These are phyloP conservation scores for Tachycineta bicolor DNA, from an alignment of 2,113 vertebrate species.

Conservation along the genomic window DNA sequence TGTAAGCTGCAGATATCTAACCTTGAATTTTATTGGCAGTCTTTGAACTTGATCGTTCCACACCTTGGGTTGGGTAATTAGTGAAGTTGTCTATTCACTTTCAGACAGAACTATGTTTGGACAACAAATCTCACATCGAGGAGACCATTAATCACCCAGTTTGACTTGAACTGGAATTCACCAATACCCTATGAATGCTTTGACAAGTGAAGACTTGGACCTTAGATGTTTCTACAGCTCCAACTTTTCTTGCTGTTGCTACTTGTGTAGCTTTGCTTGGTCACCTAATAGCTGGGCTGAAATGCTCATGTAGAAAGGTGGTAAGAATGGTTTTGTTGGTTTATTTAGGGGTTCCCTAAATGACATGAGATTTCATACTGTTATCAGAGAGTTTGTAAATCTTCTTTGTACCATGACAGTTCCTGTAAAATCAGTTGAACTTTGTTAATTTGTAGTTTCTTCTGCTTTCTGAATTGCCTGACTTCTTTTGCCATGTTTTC, in stretches of 20 bases:
- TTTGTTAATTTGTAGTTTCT: background rate
- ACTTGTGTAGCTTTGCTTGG: background rate
- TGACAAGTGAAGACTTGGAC: background rate
- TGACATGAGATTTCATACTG: background rate
- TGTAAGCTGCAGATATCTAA: background rate
- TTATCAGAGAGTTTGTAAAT: background rate
- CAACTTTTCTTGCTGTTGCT: background rate
- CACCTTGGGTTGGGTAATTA: background rate
- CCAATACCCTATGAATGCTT: background rate
- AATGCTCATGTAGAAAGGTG: background rate
- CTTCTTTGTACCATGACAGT: background rate
- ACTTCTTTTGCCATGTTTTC: background rate
- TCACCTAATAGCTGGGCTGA: background rate
- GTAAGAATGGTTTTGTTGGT: background rate
- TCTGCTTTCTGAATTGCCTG: background rate
- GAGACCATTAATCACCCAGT: background rate
- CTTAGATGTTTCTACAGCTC: background rate
- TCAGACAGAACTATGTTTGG: background rate
- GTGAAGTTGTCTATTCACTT: background rate
- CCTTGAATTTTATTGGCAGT: background rate
- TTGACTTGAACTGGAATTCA: background rate
- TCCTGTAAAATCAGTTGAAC: background rate
- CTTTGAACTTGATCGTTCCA: background rate
- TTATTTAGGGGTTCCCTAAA: background rate
- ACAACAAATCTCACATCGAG: background rate